Conservation (phyloP, 2,797 vertebrate species). For the Holocentrus rufus region DNA sequence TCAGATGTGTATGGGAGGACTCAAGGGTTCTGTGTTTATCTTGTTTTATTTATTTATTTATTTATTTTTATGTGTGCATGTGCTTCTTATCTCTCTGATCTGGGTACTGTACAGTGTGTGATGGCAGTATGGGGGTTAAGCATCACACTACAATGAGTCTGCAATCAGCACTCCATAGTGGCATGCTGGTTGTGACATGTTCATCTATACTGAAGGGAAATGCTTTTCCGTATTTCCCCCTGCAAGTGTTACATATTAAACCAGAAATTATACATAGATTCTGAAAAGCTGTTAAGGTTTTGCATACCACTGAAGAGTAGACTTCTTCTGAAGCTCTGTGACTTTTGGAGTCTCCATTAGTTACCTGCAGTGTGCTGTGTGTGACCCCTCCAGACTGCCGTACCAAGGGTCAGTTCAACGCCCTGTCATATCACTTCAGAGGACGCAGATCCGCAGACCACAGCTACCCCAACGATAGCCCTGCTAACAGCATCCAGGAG, state of each 20-base stretch:
- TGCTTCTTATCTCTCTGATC: conserved; percentile 36
- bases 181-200: not conserved
- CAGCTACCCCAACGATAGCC: conserved; percentile 87
- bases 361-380: conserved; percentile 31
- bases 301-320: not conserved
- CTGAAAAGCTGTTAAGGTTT: not conserved
- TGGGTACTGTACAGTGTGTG: conserved; percentile 1
- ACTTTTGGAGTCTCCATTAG: not conserved
- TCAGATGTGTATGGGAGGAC: conserved; percentile 13
- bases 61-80: conserved; percentile 1
- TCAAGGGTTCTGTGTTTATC: too few relatives aligned
- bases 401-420: conserved; percentile 96
- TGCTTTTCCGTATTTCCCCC: not conserved
- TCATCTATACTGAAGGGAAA: not conserved
- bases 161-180: conserved; percentile 34
- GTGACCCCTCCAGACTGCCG: conserved; percentile 87
- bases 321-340: not conserved
- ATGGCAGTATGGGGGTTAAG: conserved; percentile 6
- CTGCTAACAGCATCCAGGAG: conserved; percentile 64
- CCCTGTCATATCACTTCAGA: conserved; percentile 94
- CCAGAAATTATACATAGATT: not conserved
- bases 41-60: too few relatives aligned
- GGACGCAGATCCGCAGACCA: conserved; percentile 91
- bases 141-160: conserved; percentile 7
- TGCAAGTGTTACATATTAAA: not conserved